phyloP scores from a whole-genome alignment of 2,888 invertebrate species.

The Villa cingulata region DNA sequence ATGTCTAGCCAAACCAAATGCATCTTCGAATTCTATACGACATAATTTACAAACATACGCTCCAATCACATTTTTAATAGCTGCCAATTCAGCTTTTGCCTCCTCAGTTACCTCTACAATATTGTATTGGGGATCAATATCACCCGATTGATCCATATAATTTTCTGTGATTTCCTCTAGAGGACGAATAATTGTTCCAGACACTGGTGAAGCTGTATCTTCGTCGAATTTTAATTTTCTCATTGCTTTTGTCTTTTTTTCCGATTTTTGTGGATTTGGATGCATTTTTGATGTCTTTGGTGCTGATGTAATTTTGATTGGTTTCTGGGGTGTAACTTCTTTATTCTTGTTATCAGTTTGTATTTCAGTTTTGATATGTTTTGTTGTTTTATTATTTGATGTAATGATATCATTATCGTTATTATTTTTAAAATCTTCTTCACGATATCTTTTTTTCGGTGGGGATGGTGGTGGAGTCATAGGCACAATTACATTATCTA shows the following conservation, averaged over 20 bases:
- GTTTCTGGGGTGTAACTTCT: conserved; percentile 26
- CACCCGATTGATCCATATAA: conserved; percentile 59
- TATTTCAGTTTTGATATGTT: conserved; percentile 18
- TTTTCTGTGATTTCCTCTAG: conserved; percentile 68
- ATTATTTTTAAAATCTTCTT: conserved; percentile 8
- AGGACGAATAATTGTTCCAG: conserved; percentile 84
- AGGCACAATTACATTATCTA: conserved; percentile 32
- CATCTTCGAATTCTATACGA: conserved; percentile 82
- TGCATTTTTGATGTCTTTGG: conserved; percentile 27
- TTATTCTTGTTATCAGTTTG: conserved; percentile 17
- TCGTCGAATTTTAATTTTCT: conserved; percentile 80
- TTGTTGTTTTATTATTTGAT: conserved; percentile 22
- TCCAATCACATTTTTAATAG: conserved; percentile 92
- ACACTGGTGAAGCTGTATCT: conserved; percentile 83
- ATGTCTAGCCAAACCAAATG: conserved; percentile 93
- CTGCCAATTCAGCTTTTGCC: conserved; percentile 81
- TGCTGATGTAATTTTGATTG: conserved; percentile 25
- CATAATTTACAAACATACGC: conserved; percentile 92
- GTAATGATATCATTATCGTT: conserved; percentile 2
- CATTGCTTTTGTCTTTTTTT: conserved; percentile 44
- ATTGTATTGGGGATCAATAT: conserved; percentile 91
- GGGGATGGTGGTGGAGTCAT: conserved; percentile 70
- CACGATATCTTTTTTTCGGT: conserved; percentile 36
- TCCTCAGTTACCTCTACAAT: conserved; percentile 93
- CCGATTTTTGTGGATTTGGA: conserved; percentile 16